A percentile compares a stretch with the other conserved stretches of the same genome.
These are phyloP conservation scores for Stenodera caucasica DNA, from an alignment of 2,888 invertebrate species.

Conservation along the genomic window DNA sequence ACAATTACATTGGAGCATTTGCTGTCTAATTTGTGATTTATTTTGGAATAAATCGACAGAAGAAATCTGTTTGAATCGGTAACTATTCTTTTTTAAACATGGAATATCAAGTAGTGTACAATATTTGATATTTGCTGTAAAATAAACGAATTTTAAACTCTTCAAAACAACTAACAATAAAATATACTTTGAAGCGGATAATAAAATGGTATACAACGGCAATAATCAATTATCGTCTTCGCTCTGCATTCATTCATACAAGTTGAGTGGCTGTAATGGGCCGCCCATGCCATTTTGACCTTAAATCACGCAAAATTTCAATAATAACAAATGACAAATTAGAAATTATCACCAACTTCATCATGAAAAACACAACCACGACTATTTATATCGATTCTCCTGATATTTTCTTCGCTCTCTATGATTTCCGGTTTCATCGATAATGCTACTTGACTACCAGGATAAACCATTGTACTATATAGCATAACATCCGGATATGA, in stretches of 20 bases:
- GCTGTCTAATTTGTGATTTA: neutral
- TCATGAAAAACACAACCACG: conserved; percentile 26
- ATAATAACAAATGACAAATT: neutral
- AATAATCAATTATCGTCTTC: conserved; percentile 15
- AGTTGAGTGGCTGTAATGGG: conserved; percentile 18
- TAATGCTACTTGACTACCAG: conserved; percentile 21
- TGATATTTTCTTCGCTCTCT: conserved; percentile 19
- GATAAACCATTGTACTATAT: conserved; percentile 16
- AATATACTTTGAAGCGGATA: conserved; percentile 16
- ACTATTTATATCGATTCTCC: conserved; percentile 10
- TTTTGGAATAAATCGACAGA: neutral
- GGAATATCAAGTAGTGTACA: conserved; percentile 18
- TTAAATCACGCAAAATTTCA: conserved; percentile 9
- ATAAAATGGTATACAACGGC: conserved; percentile 24
- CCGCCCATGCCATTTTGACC: conserved; percentile 17
- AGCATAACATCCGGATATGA: conserved; percentile 19
- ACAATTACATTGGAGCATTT: conserved; percentile 25
- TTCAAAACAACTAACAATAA: neutral
- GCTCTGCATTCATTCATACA: conserved; percentile 25
- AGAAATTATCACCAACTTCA: conserved; percentile 16
- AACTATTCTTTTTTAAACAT: conserved; percentile 8
- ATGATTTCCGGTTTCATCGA: conserved; percentile 22
- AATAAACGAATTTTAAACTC: neutral
- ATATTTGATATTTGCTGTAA: conserved; percentile 5
- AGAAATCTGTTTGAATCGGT: neutral